Percentiles rank a stretch among this genome's conserved stretches.
Evolutionary conservation across 2,797 vertebrate genomes (phyloP).

Genomic region (Eulemur rubriventer): DNA sequence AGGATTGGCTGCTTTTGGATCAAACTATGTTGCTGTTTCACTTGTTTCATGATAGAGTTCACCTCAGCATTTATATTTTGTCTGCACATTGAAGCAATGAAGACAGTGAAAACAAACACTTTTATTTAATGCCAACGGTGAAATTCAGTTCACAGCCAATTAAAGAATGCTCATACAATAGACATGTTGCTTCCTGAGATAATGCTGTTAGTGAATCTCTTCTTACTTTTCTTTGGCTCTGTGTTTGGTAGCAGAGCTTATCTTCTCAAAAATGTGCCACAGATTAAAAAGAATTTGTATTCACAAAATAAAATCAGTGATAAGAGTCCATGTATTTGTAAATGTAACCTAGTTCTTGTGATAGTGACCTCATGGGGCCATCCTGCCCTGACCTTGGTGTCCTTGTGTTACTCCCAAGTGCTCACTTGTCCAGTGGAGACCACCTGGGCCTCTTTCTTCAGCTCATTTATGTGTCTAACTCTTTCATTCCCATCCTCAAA

Average conservation of each 20-base stretch:
- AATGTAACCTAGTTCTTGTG: not conserved
- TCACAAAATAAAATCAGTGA: not conserved
- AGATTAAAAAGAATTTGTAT: conserved; percentile 35
- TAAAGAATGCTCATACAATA: not conserved
- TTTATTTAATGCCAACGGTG: conserved; percentile 40
- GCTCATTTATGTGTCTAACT: not conserved
- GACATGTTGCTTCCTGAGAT: not conserved
- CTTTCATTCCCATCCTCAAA: not conserved
- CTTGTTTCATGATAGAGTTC: not conserved
- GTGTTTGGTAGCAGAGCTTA: not conserved
- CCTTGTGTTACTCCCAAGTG: not conserved
- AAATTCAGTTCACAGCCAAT: conserved; percentile 50
- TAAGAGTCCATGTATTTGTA: not conserved
- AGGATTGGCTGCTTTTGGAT: not conserved
- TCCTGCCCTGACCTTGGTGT: not conserved
- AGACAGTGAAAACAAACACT: conserved; percentile 2
- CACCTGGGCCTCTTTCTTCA: not conserved
- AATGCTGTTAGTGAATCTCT: not conserved
- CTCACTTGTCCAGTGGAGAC: not conserved
- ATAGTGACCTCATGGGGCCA: not conserved
- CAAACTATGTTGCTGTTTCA: not conserved
- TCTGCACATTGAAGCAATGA: not conserved
- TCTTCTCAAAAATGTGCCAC: conserved; percentile 36
- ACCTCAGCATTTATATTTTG: not conserved
- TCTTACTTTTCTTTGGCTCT: conserved; percentile 50